Percentiles rank a stretch among this genome's conserved stretches.
Evolutionary conservation across 2,113 vertebrate genomes (phyloP).

Genomic region (Piaya cayana): DNA sequence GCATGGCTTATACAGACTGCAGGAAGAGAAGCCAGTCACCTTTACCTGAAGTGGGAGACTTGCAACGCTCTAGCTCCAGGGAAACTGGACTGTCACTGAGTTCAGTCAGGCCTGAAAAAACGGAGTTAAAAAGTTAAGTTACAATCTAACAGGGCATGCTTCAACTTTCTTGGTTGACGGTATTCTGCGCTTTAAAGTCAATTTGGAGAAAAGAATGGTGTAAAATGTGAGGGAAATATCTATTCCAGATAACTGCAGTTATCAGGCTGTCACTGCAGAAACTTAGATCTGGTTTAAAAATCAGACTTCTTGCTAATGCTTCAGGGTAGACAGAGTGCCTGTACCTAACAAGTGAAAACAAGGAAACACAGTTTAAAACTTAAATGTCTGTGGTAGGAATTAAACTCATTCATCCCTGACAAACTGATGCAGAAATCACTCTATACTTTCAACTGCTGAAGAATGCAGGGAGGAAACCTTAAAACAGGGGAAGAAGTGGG

Average conservation of each 20-base stretch:
- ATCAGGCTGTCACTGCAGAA: conserved; percentile 33
- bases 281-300: background rate
- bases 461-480: background rate
- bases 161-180: conserved; percentile 35
- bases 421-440: background rate
- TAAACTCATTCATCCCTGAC: background rate
- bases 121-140: conserved; percentile 52
- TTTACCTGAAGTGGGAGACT: conserved; percentile 98
- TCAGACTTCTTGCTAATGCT: conserved; percentile 20
- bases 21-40: conserved; percentile 52
- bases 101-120: conserved; percentile 91
- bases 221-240: background rate
- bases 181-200: conserved; percentile 22
- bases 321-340: background rate
- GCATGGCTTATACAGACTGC: conserved; percentile 54
- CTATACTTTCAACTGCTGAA: conserved; percentile 6
- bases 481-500: background rate
- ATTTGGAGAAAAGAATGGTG: conserved; percentile 26
- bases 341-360: background rate
- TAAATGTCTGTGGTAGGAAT: background rate
- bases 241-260: conserved; percentile 14
- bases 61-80: conserved; percentile 94
- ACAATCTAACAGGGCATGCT: conserved; percentile 62
- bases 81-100: conserved; percentile 93
- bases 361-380: conserved; percentile 17